Base-by-base conservation (phyloP, 2,888 invertebrate species). In the Sminthurides aquaticus region DNA sequence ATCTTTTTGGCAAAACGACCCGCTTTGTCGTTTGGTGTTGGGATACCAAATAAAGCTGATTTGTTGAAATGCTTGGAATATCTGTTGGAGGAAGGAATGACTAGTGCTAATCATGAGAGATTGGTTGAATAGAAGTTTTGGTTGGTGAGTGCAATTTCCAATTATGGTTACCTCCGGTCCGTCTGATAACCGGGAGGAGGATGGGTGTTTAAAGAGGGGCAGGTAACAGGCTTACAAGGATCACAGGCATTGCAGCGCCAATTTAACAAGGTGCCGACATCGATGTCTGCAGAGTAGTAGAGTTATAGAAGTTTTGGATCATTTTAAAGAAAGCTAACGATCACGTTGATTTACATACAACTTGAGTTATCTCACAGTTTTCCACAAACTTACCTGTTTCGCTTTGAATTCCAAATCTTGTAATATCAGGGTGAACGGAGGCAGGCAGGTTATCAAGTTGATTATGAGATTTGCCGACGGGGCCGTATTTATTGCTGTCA, bases 401-500 rank as follows among this genome's bases (percentile, higher is more conserved):
- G 8, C 8, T 34, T 15, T 34, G 8, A 15, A 74, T 77, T 59
- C 82, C 82, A 75, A 80, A 82, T 8, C 78, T 78, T 18, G 76
- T 78, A 59, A 76, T 75, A 43, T 78, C 60, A 1, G 78, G 77
- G 66, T 80, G 77, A 74, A 81, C 77, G 57, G 79, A 78, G 22
- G 75, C 74, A 2, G 82, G 82, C 43, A 83, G 75, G 56, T 79
- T 78, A 2, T 80, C 77, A 60, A 76, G 73, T 24, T 78, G 78
- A 76, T 82, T 81, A 57, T 78, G 76, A 15, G 75, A 73, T 74
- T 76, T 79, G 28, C 82, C 82, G 20, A 81, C 67, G 69, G 79
- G 76, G 69, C 78, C 77, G 58, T 79, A 78, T 80, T 81, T 82
- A 65, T 80, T 81, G 18, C 80, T 79, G 34, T 76, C 76, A 70